A percentile compares a stretch with the other conserved stretches of the same genome.
phyloP scores from a whole-genome alignment of 2,113 vertebrate genomes.

The Amphiprion ocellaris region DNA sequence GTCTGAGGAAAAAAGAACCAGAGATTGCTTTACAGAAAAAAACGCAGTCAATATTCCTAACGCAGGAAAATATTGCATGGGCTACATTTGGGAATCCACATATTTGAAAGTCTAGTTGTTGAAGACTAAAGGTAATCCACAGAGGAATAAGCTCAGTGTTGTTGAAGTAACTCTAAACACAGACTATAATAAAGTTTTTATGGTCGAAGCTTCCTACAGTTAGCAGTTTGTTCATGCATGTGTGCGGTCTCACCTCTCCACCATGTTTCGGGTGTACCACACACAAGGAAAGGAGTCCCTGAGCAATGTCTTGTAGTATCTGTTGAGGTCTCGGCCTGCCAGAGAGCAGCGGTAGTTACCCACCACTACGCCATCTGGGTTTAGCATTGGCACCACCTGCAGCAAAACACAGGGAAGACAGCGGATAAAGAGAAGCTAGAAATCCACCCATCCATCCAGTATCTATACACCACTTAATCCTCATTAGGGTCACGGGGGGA shows the following conservation, averaged over 20 bases:
- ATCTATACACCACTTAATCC: no score
- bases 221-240: background rate
- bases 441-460: no score
- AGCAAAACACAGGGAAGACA: conserved; percentile 2
- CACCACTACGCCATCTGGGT: conserved; percentile 94
- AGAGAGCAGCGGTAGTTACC: conserved; percentile 95
- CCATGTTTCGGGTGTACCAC: conserved; percentile 91
- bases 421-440: background rate
- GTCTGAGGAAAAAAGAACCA: conserved; percentile 72
- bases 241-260: conserved; percentile 87
- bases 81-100: background rate
- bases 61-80: background rate
- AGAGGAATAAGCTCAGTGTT: no score
- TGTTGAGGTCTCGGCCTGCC: conserved; percentile 90
- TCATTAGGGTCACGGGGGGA: no score
- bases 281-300: conserved; percentile 88
- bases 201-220: no score
- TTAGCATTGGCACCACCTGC: conserved; percentile 94
- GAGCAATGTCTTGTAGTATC: conserved; percentile 86
- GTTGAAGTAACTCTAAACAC: background rate
- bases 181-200: background rate
- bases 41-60: background rate
- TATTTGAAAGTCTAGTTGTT: fast-evolving
- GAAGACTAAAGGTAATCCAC: background rate
- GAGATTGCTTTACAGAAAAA: background rate